A percentile compares a stretch with the other conserved stretches of the same genome.
Evolutionary conservation across 2,888 invertebrate species (phyloP).

Genomic region (Synergus umbraculus): DNA sequence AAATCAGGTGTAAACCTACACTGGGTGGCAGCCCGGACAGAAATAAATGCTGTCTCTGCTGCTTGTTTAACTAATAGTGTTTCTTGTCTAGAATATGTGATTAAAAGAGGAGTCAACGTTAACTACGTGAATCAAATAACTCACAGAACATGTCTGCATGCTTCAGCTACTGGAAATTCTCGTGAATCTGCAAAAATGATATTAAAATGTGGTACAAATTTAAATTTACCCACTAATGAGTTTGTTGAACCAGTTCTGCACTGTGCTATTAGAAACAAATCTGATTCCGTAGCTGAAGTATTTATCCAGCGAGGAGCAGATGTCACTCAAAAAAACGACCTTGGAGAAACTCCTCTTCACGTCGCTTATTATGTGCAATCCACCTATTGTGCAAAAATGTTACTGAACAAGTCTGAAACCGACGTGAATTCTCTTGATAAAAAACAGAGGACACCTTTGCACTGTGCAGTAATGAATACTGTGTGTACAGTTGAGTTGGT

Average conservation of each 20-base stretch:
- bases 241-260: conserved; percentile 78
- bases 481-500: conserved; percentile 70
- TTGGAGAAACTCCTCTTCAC: conserved; percentile 79
- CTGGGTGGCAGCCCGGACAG: conserved; percentile 83
- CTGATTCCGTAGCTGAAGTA: conserved; percentile 71
- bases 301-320: conserved; percentile 77
- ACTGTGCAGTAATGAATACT: conserved; percentile 65
- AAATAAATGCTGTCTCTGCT: conserved; percentile 86
- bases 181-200: conserved; percentile 74
- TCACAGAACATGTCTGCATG: conserved; percentile 77
- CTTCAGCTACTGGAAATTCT: conserved; percentile 78
- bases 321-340: conserved; percentile 71
- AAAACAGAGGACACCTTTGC: too few relatives aligned
- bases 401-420: conserved; percentile 66
- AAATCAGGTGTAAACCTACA: conserved; percentile 84
- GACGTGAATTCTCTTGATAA: conserved; percentile 75
- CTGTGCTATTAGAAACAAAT: conserved; percentile 75
- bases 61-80: conserved; percentile 87
- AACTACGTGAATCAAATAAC: conserved; percentile 76
- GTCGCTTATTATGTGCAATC: conserved; percentile 77
- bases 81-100: conserved; percentile 84
- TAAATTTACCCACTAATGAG: conserved; percentile 60
- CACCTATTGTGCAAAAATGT: conserved; percentile 68
- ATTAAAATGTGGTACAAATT: conserved; percentile 73
- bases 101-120: conserved; percentile 84